A percentile compares a stretch with the other conserved stretches of the same genome.
These are phyloP conservation scores for Diprion similis DNA, from an alignment of 1,140 invertebrate species.

Conservation along the genomic window DNA sequence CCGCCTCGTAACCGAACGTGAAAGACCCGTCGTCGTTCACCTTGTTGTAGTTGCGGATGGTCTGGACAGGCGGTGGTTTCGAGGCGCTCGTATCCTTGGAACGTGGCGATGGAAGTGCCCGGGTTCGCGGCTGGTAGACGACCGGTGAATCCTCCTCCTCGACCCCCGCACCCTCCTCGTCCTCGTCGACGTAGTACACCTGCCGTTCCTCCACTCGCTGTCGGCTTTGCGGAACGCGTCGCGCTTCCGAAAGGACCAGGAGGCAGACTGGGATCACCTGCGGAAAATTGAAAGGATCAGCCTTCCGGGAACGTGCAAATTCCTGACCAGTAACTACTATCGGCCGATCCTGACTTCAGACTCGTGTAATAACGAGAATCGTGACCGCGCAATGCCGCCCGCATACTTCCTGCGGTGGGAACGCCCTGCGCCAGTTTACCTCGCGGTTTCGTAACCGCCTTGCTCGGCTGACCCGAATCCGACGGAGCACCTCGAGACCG, in stretches of 20 bases:
- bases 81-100: constrained; percentile 65
- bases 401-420: constrained; percentile 23
- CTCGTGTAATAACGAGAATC: neutral
- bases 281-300: constrained; percentile 19
- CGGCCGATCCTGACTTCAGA: neutral
- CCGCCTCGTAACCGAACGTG: constrained; percentile 87
- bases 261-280: constrained; percentile 54
- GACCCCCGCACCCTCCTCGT: constrained; percentile 40
- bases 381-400: neutral
- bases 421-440: constrained; percentile 13
- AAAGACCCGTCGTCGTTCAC: constrained; percentile 86
- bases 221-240: constrained; percentile 52
- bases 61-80: constrained; percentile 77
- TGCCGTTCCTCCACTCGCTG: constrained; percentile 49
- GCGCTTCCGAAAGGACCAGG: constrained; percentile 44
- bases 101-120: constrained; percentile 54
- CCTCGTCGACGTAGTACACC: constrained; percentile 55
- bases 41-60: constrained; percentile 82
- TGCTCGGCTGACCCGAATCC: constrained; percentile 57
- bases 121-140: constrained; percentile 53
- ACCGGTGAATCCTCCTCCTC: constrained; percentile 48
- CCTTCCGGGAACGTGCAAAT: neutral
- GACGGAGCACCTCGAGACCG: constrained; percentile 41
- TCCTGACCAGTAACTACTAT: neutral
- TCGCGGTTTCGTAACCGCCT: constrained; percentile 44